A percentile compares a stretch with the other conserved stretches of the same genome.
These are phyloP conservation scores for Lepetodrilus schrolli DNA, from an alignment of 2,888 invertebrate genomes.

Conservation along the genomic window DNA sequence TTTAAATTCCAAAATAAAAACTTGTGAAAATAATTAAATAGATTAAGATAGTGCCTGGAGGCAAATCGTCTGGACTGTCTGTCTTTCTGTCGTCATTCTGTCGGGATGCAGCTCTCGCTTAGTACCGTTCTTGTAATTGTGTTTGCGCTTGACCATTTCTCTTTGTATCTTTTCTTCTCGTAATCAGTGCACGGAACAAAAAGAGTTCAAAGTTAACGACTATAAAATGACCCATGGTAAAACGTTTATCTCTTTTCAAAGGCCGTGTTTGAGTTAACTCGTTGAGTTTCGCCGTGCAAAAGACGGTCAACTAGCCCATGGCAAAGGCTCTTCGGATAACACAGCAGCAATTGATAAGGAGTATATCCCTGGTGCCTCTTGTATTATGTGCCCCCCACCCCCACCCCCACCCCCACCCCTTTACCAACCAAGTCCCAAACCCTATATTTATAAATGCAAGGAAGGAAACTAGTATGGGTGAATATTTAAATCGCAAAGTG, in stretches of 20 bases:
- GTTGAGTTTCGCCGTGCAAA: conserved; percentile 18
- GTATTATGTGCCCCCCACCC: neutral
- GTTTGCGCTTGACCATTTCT: too few species aligned
- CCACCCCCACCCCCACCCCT: neutral
- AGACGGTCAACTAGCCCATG: conserved; percentile 22
- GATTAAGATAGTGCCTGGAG: neutral
- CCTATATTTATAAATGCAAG: too few species aligned
- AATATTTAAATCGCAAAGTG: too few species aligned
- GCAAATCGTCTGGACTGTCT: neutral
- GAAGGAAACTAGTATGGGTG: too few species aligned
- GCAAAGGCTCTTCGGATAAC: conserved; percentile 24
- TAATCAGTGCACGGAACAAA: conserved; percentile 9
- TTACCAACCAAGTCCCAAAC: too few species aligned
- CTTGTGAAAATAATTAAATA: conserved; percentile 27
- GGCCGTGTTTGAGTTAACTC: conserved; percentile 16
- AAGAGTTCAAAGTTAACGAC: conserved; percentile 12
- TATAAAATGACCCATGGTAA: conserved; percentile 25
- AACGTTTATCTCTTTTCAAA: conserved; percentile 17
- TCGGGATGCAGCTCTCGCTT: neutral
- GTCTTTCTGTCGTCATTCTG: too few species aligned
- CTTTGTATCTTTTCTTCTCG: too few species aligned
- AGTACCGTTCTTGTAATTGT: too few species aligned
- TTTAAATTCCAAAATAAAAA: conserved; percentile 22
- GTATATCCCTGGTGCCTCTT: neutral
- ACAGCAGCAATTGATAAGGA: conserved; percentile 29